phyloP scores from a whole-genome alignment of 2,888 invertebrate species.

The Ommatoiulus sabulosus region DNA sequence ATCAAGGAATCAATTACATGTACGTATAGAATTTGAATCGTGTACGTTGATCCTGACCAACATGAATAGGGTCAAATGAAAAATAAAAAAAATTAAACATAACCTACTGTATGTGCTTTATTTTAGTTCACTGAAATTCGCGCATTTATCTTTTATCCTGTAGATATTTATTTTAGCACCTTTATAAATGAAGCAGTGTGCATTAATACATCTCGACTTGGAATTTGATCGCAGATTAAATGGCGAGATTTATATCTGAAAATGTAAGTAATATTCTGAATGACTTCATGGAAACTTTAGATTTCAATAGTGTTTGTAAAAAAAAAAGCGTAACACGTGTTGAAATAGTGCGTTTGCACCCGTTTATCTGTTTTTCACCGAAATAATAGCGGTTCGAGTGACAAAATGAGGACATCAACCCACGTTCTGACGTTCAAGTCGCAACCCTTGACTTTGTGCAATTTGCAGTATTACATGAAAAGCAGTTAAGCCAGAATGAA shows the following conservation, averaged over 20 bases:
- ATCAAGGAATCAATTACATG: no score
- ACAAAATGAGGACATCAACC: slow-evolving; percentile 30
- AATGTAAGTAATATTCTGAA: neutral
- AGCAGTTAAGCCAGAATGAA: neutral
- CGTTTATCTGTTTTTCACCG: slow-evolving; percentile 45
- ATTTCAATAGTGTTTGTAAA: neutral
- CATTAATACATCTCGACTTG: neutral
- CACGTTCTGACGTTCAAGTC: neutral
- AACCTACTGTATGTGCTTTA: no score
- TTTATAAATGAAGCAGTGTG: no score
- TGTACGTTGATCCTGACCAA: no score
- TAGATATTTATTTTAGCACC: no score
- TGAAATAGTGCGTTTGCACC: neutral
- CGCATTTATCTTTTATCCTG: no score
- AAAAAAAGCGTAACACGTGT: neutral
- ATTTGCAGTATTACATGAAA: neutral
- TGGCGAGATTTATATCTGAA: neutral
- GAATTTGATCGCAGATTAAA: neutral
- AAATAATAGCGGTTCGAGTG: neutral
- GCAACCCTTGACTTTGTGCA: slow-evolving; percentile 41
- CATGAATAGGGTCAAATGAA: no score
- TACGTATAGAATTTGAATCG: no score
- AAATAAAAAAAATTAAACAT: no score
- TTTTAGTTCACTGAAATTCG: no score
- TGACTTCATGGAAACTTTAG: neutral